phyloP scores from a whole-genome alignment of 92 coral and sea anemone species.

The Parazoanthus atlanticus region DNA sequence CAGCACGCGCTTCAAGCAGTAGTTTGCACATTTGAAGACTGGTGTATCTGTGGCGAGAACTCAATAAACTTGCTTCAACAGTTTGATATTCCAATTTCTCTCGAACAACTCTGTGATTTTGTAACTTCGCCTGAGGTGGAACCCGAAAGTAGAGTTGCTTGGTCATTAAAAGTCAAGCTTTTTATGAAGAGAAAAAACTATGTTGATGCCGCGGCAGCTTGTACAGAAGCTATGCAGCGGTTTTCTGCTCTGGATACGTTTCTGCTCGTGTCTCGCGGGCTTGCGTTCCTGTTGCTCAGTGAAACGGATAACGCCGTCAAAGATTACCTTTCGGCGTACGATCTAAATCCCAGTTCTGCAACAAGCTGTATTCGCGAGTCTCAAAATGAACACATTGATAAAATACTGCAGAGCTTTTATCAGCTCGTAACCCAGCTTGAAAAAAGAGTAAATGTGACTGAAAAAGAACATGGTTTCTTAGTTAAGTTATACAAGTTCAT shows the following conservation, averaged over 20 bases:
- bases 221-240: conserved; percentile 61
- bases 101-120: conserved; percentile 80
- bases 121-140: conserved; percentile 65
- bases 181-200: conserved; percentile 61
- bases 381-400: conserved; percentile 45
- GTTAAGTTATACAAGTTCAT: conserved; percentile 66
- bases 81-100: conserved; percentile 56
- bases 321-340: conserved; percentile 64
- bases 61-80: conserved; percentile 40
- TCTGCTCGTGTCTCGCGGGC: conserved; percentile 66
- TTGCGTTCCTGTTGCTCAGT: conserved; percentile 51
- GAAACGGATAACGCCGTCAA: conserved; percentile 58
- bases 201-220: conserved; percentile 55
- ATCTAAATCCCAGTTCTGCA: conserved; percentile 49
- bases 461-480: conserved; percentile 34
- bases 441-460: conserved; percentile 12
- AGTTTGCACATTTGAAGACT: conserved; percentile 74
- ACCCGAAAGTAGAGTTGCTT: conserved; percentile 78
- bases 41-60: conserved; percentile 78
- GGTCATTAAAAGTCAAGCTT: conserved; percentile 67
- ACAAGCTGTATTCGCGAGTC: conserved; percentile 57
- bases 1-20: conserved; percentile 55
- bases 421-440: conserved; percentile 53
- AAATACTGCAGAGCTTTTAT: conserved; percentile 61
- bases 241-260: conserved; percentile 46